phyloP scores from a whole-genome alignment of 30 jellyfish, hydroid and myxozoan species.

The Chironex yamaguchii region DNA sequence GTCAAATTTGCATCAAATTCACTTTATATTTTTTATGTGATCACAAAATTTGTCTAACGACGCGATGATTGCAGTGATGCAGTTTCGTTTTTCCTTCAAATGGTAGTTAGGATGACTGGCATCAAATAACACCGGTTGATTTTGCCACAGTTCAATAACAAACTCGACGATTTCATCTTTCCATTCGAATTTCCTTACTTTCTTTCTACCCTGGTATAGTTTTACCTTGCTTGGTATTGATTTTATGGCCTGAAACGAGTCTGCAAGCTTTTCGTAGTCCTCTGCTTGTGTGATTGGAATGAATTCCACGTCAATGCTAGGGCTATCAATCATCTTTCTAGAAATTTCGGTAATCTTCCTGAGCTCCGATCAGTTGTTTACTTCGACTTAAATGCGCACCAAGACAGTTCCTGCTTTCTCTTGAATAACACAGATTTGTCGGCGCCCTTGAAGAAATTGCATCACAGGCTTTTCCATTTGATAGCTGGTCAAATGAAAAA shows the following conservation, averaged over 20 bases:
- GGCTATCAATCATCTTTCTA: no score
- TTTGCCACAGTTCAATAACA: slow-evolving; percentile 40
- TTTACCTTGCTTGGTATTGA: neutral
- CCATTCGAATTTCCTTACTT: slow-evolving; percentile 29
- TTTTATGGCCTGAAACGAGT: neutral
- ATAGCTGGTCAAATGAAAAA: no score
- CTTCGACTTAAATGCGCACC: no score
- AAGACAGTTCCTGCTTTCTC: neutral
- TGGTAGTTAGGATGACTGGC: slow-evolving; percentile 47
- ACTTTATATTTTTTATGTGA: no score
- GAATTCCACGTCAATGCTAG: no score
- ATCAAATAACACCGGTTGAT: slow-evolving; percentile 39
- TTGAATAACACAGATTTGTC: neutral
- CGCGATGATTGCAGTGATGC: slow-evolving; percentile 14
- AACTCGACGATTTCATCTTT: slow-evolving; percentile 34
- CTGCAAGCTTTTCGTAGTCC: neutral
- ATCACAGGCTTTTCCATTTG: slow-evolving; percentile 10
- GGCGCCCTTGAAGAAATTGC: slow-evolving; percentile 44
- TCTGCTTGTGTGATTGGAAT: neutral
- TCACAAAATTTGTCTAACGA: neutral
- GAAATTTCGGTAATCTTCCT: no score
- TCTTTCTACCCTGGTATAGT: neutral
- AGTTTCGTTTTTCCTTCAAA: slow-evolving; percentile 26
- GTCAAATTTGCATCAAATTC: no score
- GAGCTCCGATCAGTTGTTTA: no score